Evolutionary conservation across 2,888 invertebrate genomes (phyloP), one percentile per base, ranked within the genome.

Genomic region (Euplagia quadripunctaria): DNA sequence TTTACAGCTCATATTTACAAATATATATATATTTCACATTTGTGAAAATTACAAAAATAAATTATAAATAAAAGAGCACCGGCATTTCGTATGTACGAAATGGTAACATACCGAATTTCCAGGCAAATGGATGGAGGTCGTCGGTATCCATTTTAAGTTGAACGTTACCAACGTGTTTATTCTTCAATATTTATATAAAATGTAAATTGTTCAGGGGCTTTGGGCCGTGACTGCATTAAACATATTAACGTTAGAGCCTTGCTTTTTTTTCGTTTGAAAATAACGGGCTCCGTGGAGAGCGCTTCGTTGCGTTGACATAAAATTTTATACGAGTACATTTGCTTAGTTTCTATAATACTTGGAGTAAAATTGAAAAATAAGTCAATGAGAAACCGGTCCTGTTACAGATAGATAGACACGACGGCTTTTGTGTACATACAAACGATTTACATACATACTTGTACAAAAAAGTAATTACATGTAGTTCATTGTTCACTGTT

Each of bases 181-280:
- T 88, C 83, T 89, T 88, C 84, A 92, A 90, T 90, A 92, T 92
- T 92, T 89, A 91, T 91, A 89, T 85, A 88, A 91, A 89, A 91
- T 91, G 89, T 88, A 92, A 91, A 92, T 93, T 92, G 91, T 89
- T 84, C 86, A 79, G 91, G 92, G 92, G 82, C 90, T 86, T 76
- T 83, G 91, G 87, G 90, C 80, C 86, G 82, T 81, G 81, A 78
- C 81, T 82, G 81, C 76, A 77, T 81, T 80, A 77, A 82, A 75
- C 81, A 76, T 79, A 82, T 80, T 84, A 82, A 84, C 76, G 75
- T 83, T 86, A 75, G 79, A 81, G 78, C 76, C 85, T 88, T 72
- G 75, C 43, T 46, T 79, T 88, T 89, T 49, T 90, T 91, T 86
- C 82, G 84, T 87, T 88, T 81, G 85, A 87, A 89, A 88, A 89